Evolutionary conservation across 2,113 vertebrate species (phyloP).

Genomic region (Hystrix brachyura): DNA sequence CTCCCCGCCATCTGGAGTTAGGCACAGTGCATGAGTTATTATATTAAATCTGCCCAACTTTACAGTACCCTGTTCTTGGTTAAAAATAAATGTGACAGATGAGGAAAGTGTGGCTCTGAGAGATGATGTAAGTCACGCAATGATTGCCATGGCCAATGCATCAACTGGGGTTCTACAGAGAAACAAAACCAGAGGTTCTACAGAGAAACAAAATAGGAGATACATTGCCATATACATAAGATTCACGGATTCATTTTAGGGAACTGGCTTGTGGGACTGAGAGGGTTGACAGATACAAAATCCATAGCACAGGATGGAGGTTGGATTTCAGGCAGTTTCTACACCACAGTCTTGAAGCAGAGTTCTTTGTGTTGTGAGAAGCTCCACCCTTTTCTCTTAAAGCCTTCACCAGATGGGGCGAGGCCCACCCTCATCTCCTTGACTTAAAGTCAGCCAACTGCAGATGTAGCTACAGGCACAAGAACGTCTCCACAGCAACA

Average conservation of each 20-base stretch:
- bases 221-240: fast-evolving
- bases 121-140: too few relatives aligned
- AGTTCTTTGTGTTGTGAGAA: neutral
- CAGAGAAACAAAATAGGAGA: neutral
- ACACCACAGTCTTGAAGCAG: neutral
- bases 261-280: neutral
- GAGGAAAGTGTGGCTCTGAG: neutral
- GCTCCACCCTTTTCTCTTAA: neutral
- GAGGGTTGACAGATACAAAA: neutral
- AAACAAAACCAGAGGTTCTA: neutral
- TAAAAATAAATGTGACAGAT: too few relatives aligned
- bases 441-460: neutral
- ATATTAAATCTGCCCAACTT: neutral
- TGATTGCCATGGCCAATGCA: fast-evolving
- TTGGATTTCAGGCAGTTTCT: neutral
- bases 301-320: too few relatives aligned
- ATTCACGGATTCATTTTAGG: neutral
- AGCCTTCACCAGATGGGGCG: neutral
- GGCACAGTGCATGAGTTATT: fast-evolving
- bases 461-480: neutral
- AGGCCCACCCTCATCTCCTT: neutral
- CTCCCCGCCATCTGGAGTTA: fast-evolving
- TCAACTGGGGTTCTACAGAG: neutral
- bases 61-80: fast-evolving
- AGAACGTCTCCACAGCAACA: fast-evolving